These are phyloP conservation scores for Camponotus fellah DNA, from an alignment of 2,888 invertebrate species.

Conservation along the genomic window DNA sequence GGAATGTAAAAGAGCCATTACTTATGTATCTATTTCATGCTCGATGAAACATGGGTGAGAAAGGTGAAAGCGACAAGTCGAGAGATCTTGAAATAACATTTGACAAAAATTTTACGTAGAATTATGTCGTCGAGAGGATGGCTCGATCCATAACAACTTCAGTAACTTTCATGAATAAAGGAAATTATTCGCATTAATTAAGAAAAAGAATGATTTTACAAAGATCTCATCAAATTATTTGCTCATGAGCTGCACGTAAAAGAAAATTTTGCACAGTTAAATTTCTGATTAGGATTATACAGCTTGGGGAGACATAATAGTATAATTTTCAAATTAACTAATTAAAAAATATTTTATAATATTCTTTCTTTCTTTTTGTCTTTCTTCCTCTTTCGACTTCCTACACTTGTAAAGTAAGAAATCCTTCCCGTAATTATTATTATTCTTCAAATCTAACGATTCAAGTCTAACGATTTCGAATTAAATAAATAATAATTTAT, in stretches of 20 bases:
- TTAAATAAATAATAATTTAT: not conserved
- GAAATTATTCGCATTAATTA: constrained; percentile 3
- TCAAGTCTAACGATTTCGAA: not conserved
- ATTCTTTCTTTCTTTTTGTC: not conserved
- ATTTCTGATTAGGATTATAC: not conserved
- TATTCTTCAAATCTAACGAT: not conserved
- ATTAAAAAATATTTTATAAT: not conserved
- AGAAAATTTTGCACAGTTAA: not conserved
- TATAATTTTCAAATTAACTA: not conserved
- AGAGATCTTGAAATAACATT: constrained; percentile 23
- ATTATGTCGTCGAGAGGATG: not conserved
- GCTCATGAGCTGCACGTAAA: not conserved
- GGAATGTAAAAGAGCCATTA: not conserved
- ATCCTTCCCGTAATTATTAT: not conserved
- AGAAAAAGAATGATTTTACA: constrained; percentile 9
- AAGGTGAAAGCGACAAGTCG: not conserved
- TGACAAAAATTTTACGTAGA: constrained; percentile 6
- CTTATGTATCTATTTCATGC: not conserved
- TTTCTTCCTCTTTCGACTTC: too few relatives aligned
- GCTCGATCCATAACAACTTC: not conserved
- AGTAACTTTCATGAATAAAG: constrained; percentile 1
- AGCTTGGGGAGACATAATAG: not conserved
- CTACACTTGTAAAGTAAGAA: not conserved
- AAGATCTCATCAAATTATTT: not conserved
- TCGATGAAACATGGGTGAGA: not conserved